Evolutionary conservation across 2,797 vertebrate genomes (phyloP), one percentile per base, ranked within the genome.

Genomic region (Gobionotothen gibberifrons): DNA sequence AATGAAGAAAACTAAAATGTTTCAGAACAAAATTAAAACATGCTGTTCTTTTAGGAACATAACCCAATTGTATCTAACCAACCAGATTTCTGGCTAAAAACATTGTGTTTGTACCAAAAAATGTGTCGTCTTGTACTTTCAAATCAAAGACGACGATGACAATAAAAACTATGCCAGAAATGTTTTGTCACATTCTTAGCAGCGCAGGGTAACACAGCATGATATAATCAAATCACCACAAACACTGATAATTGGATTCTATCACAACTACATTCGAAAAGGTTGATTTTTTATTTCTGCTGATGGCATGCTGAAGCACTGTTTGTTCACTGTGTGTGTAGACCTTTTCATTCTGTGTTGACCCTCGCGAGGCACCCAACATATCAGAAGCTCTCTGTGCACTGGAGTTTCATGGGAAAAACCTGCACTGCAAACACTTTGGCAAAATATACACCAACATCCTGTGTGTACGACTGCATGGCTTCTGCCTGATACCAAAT

Each of bases 351-450:
- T 4, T 29, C 16, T 26, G 10, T 55, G 47, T 53, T 48, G 43
- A 49, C 17, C 1, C 49, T 17, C 10, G 22, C 19, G 8, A 32
- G 26, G 15, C 36, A 43, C 16, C 17, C 21, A 54, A 42, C 36
- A 1, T 16, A n/a, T 29, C 16, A 65, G 15, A 55, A 71, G 69
- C 39, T 1, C 13, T 51, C 1, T 21, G 29, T 52, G 48, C 11
- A 8, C 55, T 17, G 11, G 8, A 54, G 39, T 32, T 75, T 82
- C 64, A 43, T 74, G 64, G 78, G 62, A 79, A 80, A 58, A 83
- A 39, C 47, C 53, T 66, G 66, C 58, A 51, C 15, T 59, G 32
- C 46, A 78, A 71, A 69, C 62, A 52, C 32, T 19, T 13, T 26
- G 26, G 3, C 3, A 48, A 22, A 55, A 51, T 40, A 52, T 64